Percentiles rank a stretch among this genome's conserved stretches.
Evolutionary conservation across 2,797 vertebrate genomes (phyloP).

Genomic region (Dromococcyx pavoninus): DNA sequence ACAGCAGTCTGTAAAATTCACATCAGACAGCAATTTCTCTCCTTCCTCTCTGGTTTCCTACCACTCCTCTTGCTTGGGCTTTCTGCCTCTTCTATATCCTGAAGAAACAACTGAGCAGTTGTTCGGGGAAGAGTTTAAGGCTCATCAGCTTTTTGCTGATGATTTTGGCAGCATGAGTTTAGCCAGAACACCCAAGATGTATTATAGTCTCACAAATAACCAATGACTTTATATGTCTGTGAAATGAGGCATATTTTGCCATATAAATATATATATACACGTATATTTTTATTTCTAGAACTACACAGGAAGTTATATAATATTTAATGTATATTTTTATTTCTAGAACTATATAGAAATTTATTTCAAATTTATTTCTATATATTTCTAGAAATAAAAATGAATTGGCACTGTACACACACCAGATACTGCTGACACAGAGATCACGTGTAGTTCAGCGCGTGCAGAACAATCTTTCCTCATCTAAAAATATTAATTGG

Average conservation of each 20-base stretch:
- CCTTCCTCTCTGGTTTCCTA: background rate
- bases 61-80: background rate
- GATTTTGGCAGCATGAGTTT: constrained; percentile 26
- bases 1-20: background rate
- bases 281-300: no score
- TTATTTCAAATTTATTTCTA: no score
- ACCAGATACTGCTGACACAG: background rate
- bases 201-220: background rate
- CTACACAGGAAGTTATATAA: no score
- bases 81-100: background rate
- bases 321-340: no score
- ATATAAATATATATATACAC: background rate
- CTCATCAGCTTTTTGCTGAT: constrained; percentile 55
- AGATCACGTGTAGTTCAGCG: background rate
- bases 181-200: constrained; percentile 63
- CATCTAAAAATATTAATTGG: background rate
- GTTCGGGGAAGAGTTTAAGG: constrained; percentile 37
- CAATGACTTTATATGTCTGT: background rate
- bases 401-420: background rate
- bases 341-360: no score
- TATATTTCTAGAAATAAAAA: background rate
- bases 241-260: background rate
- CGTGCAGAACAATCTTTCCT: background rate
- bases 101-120: constrained; percentile 28
- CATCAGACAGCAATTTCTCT: background rate